Percentiles rank a stretch among this genome's conserved stretches.
phyloP scores from a whole-genome alignment of 2,797 vertebrate species.

The Nasua narica region DNA sequence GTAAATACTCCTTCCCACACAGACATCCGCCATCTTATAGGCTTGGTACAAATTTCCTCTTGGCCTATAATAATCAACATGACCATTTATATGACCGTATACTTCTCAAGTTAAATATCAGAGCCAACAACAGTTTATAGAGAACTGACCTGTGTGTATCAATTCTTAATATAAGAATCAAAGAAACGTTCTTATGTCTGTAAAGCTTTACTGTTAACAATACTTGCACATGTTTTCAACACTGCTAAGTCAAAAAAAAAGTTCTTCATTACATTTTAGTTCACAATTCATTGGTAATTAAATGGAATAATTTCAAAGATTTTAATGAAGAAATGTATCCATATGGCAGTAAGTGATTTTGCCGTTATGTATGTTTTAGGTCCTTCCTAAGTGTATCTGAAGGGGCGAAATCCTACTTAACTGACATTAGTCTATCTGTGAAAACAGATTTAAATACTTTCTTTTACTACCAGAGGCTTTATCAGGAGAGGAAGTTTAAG shows the following conservation, averaged over 20 bases:
- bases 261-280: not conserved
- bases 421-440: not conserved
- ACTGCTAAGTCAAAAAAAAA: not conserved
- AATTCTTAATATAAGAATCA: not conserved
- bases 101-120: not conserved
- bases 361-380: not conserved
- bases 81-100: not conserved
- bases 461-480: not conserved
- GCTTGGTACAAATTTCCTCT: not conserved
- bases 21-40: not conserved
- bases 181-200: not conserved
- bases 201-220: not conserved
- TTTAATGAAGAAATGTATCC: not conserved
- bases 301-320: not conserved
- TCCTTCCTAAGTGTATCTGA: not conserved
- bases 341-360: not conserved
- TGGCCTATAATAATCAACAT: not conserved
- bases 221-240: not conserved
- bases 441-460: not conserved
- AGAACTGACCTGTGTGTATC: not conserved
- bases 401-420: not conserved
- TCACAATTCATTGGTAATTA: not conserved
- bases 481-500: not conserved
- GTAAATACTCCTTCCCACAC: not conserved
- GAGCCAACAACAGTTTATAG: not conserved